Evolutionary conservation across 1,140 invertebrate genomes (phyloP), one percentile per base, ranked within the genome.

Genomic region (Colletes latitarsis): DNA sequence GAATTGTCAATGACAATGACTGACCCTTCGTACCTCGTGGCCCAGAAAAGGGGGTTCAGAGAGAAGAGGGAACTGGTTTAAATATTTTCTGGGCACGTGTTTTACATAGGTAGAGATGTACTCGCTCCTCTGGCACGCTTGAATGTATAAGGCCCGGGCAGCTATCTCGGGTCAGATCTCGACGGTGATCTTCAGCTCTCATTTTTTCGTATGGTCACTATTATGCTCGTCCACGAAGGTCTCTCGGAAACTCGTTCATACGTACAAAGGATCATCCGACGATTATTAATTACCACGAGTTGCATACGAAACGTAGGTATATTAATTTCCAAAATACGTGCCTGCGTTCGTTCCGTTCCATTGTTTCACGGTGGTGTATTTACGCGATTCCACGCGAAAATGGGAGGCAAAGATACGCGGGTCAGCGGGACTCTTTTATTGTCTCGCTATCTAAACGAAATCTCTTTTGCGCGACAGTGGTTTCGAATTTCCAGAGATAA

Each of bases 11-110:
- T 85, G 79, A 87, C 82, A 83, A 83, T 83, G 82, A 87, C 78
- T 81, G 74, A 62, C 67, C 67, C 77, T 74, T 68, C 58, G 49
- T 52, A 17, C 21, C 21, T 70, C 58, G 55, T 21, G 66, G 12
- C 57, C 14, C 19, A n/a, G 10, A 67, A 74, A 71, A 58, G 30
- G 19, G 21, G 21, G 60, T 39, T 19, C 15, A 46, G 60, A 17
- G 30, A 9, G 82, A 57, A 55, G 77, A 81, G 74, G 76, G 81
- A 90, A 90, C 89, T 90, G 89, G 88, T 90, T 90, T 85, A 88
- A 90, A 90, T 89, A 89, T 86, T 89, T 90, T 88, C 86, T 85
- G 81, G 85, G 89, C 87, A 90, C 89, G 86, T 90, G 89, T 90
- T 90, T 82, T 88, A 90, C 88, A 90, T 89, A 85, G 83, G 81